A percentile compares a stretch with the other conserved stretches of the same genome.
These are phyloP conservation scores for Psittacula echo DNA, from an alignment of 2,797 vertebrate genomes.

Conservation along the genomic window DNA sequence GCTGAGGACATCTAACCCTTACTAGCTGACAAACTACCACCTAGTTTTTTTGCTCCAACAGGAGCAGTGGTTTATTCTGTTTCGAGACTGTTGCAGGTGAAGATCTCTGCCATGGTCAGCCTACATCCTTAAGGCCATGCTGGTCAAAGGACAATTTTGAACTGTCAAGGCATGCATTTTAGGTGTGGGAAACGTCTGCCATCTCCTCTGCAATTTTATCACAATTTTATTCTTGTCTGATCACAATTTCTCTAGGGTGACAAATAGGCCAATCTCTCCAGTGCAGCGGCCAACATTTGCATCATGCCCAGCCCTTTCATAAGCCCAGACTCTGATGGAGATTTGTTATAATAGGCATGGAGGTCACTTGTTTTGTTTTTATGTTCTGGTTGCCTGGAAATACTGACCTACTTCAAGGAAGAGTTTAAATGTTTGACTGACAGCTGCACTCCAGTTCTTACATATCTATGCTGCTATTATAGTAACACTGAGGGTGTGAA, in stretches of 20 bases:
- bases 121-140: not conserved
- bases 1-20: not conserved
- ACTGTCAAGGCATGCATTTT: not conserved
- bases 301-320: slow-evolving; percentile 8
- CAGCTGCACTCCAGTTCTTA: not conserved
- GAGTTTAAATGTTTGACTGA: slow-evolving; percentile 1
- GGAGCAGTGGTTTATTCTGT: not conserved
- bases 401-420: slow-evolving; percentile 37
- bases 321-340: not conserved
- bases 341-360: not conserved
- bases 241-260: not conserved
- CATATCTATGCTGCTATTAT: not conserved
- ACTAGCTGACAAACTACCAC: not conserved
- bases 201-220: not conserved
- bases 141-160: not conserved
- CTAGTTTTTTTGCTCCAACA: not conserved
- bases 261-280: not conserved
- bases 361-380: slow-evolving; percentile 20
- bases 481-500: not conserved
- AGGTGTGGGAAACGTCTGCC: not conserved
- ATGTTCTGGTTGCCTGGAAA: slow-evolving; percentile 47
- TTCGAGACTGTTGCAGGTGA: not conserved
- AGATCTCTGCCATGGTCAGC: not conserved
- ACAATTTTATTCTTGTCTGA: not conserved
- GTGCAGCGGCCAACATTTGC: not conserved